Percentiles rank a stretch among this genome's conserved stretches.
phyloP scores from a whole-genome alignment of 2,888 invertebrate genomes.

The Clanis bilineata region DNA sequence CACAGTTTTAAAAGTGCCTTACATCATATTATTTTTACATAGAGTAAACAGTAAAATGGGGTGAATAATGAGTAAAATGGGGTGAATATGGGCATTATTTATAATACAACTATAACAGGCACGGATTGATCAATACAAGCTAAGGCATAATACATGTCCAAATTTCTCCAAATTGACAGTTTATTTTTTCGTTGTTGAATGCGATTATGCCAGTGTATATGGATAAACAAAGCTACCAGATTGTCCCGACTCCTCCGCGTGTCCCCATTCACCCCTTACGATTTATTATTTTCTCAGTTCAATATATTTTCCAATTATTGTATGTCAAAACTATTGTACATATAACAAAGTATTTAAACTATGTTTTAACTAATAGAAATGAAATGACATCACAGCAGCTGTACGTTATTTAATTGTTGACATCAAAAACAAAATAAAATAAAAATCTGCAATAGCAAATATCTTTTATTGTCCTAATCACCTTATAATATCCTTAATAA shows the following conservation, averaged over 20 bases:
- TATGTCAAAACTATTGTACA: slow-evolving; percentile 10
- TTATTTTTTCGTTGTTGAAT: too few relatives aligned
- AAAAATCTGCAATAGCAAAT: slow-evolving; percentile 59
- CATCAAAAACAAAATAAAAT: slow-evolving; percentile 67
- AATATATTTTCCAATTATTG: slow-evolving; percentile 6
- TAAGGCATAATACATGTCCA: too few relatives aligned
- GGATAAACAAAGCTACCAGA: too few relatives aligned
- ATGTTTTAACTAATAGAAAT: background rate
- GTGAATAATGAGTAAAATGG: too few relatives aligned
- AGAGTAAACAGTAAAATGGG: too few relatives aligned
- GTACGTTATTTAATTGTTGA: slow-evolving; percentile 58
- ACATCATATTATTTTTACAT: background rate
- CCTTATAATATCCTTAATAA: background rate
- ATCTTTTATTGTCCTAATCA: slow-evolving; percentile 55
- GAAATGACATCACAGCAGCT: slow-evolving; percentile 28
- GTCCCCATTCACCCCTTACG: background rate
- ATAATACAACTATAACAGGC: too few relatives aligned
- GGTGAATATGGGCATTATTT: too few relatives aligned
- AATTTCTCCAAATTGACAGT: too few relatives aligned
- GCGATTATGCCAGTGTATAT: too few relatives aligned
- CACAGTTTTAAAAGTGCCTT: background rate
- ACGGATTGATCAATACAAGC: too few relatives aligned
- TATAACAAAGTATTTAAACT: slow-evolving; percentile 11
- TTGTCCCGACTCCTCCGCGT: too few relatives aligned
- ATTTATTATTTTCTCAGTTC: background rate